phyloP scores from a whole-genome alignment of 1,140 invertebrate genomes.

The Cecropterus lyciades region DNA sequence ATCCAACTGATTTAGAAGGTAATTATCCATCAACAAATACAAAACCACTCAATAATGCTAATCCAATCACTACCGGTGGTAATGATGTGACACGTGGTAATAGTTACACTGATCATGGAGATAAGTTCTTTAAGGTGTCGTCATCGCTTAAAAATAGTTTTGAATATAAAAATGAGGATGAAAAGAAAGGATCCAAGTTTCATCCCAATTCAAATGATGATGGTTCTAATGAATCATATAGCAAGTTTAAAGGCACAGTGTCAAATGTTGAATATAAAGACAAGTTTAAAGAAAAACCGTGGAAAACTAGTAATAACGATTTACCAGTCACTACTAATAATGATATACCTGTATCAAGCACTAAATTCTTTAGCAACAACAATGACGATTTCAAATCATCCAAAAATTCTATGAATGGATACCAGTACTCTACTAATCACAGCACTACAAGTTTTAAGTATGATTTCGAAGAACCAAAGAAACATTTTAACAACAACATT shows the following conservation, averaged over 20 bases:
- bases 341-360: slow-evolving; percentile 10
- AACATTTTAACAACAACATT: slow-evolving; percentile 52
- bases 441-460: slow-evolving; percentile 63
- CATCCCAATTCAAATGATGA: slow-evolving; percentile 14
- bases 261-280: slow-evolving; percentile 57
- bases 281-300: slow-evolving; percentile 57
- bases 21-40: slow-evolving; percentile 48
- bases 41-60: slow-evolving; percentile 36
- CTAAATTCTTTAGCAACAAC: slow-evolving; percentile 23
- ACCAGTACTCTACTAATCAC: slow-evolving; percentile 67
- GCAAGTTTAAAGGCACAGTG: slow-evolving; percentile 31
- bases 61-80: slow-evolving; percentile 20
- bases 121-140: slow-evolving; percentile 39
- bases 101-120: slow-evolving; percentile 40
- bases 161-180: slow-evolving; percentile 43
- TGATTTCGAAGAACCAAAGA: slow-evolving; percentile 51
- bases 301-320: slow-evolving; percentile 41
- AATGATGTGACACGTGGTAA: slow-evolving; percentile 33
- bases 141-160: slow-evolving; percentile 44
- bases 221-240: slow-evolving; percentile 6
- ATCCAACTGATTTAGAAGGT: slow-evolving; percentile 58
- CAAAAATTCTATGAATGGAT: slow-evolving; percentile 59
- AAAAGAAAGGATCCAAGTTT: slow-evolving; percentile 34
- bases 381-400: slow-evolving; percentile 52
- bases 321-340: background rate